phyloP scores from a whole-genome alignment of 2,888 invertebrate genomes.

The Nymphalis polychloros region DNA sequence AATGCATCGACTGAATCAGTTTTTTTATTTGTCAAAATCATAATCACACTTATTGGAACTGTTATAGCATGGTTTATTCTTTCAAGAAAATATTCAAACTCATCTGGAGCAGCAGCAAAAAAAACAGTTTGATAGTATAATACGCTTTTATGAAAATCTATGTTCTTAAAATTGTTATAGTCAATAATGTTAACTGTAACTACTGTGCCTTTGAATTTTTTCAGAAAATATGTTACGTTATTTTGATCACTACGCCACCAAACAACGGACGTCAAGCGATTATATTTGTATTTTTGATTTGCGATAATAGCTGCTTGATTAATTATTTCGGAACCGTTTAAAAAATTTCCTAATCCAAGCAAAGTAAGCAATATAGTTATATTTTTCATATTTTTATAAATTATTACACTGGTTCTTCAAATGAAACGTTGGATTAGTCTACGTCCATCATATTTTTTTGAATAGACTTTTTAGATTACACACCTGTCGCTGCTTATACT shows the following conservation, averaged over 20 bases:
- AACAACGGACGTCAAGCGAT: neutral
- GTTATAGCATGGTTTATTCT: constrained; percentile 45
- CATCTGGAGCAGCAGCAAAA: neutral
- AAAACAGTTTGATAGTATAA: neutral
- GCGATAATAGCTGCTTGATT: neutral
- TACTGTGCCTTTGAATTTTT: constrained; percentile 1
- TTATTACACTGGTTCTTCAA: neutral
- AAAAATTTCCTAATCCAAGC: neutral
- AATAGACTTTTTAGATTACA: no score
- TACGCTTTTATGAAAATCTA: neutral
- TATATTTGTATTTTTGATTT: neutral
- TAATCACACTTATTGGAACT: constrained; percentile 49
- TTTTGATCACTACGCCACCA: neutral
- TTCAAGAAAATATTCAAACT: constrained; percentile 7
- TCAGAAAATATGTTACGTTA: neutral
- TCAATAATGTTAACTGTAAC: neutral
- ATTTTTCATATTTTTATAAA: no score
- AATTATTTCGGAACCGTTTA: neutral
- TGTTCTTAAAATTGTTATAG: neutral
- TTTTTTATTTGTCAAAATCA: constrained; percentile 43
- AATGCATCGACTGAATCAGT: constrained; percentile 38
- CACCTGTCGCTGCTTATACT: no score
- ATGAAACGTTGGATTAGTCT: no score
- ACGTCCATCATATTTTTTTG: no score
- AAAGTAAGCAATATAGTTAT: neutral